Base-by-base conservation (phyloP, 2,113 vertebrate genomes). In the Sclerurus mexicanus region DNA sequence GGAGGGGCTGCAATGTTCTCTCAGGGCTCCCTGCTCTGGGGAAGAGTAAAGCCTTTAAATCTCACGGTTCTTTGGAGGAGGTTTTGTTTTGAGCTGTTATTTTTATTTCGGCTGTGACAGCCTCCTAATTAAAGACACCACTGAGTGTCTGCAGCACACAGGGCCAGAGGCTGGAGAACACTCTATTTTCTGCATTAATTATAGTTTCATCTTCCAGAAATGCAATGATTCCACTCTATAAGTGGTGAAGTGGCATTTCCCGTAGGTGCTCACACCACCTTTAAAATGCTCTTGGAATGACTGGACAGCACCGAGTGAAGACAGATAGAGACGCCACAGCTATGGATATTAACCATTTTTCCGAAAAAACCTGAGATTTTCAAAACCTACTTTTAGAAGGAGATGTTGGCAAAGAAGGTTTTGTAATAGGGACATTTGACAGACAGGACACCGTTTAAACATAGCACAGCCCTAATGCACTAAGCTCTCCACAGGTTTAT, bases 71-170 rank as follows among this genome's bases (percentile, higher is more conserved):
- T 58, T 89, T 71, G 73, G 27, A 28, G 13, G 4, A 84, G 53
- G 71, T 42, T 94, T 82, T 82, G 56, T 21, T 92, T 35, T 24
- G 27, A 89, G 46, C 14, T 72, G 78, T 76, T 87, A 75, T 97
- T 96, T 92, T 93, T 84, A 83, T 49, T 59, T 80, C 50, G 47
- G 58, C 67, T 73, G 49, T 56, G 80, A 84, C 73, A 78, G 74
- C 14, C 37, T 94, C 83, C 52, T 89, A 85, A 83, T 76, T 78
- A 79, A 96, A 91, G 87, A 30, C 2, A 84, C 56, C 33, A 20
- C 42, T 30, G 47, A 83, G 67, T 31, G 71, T 49, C 49, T 85
- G 30, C 35, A 66, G 25, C 37, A 33, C 46, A 35, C 12, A 33
- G 55, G 42, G 67, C 9, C 53, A 68, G 58, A 78, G 67, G 52